A percentile compares a stretch with the other conserved stretches of the same genome.
Evolutionary conservation across 2,888 invertebrate genomes (phyloP).

Genomic region (Trachelus tabidus): DNA sequence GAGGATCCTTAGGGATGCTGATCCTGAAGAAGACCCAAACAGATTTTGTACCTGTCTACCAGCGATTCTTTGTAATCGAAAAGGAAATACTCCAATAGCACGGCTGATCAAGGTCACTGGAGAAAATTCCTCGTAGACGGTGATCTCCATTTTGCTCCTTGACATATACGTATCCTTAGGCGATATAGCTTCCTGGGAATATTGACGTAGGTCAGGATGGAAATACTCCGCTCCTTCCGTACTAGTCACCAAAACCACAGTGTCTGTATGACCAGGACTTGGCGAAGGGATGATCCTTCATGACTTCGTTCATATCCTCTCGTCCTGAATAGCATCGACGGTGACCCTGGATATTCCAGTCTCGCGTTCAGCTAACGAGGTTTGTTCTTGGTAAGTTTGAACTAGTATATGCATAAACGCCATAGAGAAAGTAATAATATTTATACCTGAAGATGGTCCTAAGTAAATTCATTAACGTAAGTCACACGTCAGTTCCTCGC

Average conservation of each 20-base stretch:
- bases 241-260: neutral
- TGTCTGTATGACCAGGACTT: neutral
- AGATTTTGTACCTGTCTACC: conserved; percentile 2
- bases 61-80: conserved; percentile 1
- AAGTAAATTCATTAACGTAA: neutral
- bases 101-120: conserved; percentile 12
- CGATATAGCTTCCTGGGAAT: neutral
- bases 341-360: neutral
- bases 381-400: neutral
- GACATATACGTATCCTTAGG: neutral
- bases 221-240: neutral
- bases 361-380: neutral
- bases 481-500: neutral
- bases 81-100: conserved; percentile 13
- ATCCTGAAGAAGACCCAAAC: neutral
- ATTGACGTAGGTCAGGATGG: neutral
- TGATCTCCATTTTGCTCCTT: neutral
- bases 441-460: neutral
- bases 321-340: neutral
- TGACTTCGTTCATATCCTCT: neutral
- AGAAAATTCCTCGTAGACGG: conserved; percentile 11
- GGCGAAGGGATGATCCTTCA: neutral
- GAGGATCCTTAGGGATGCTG: neutral
- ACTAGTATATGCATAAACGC: neutral
- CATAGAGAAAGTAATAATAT: neutral